Base-by-base conservation (phyloP, 2,888 invertebrate species). In the Meghimatium bilineatum region DNA sequence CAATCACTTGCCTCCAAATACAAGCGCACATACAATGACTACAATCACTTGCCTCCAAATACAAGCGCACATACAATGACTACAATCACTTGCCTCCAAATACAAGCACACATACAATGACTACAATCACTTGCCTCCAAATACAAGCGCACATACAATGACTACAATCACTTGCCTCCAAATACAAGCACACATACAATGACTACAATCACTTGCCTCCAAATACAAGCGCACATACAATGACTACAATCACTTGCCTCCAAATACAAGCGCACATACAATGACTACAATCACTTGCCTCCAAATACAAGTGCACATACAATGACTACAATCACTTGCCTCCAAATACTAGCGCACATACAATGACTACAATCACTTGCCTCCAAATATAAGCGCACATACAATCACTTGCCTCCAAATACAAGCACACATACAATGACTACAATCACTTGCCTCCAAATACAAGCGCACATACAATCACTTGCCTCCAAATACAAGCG, bases 311-410 rank as follows among this genome's bases (percentile, higher is more conserved):
- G 95, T 34, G 96, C 95, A 86, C 96, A 95, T 44, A 12, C 44
- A 5, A 44, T 44, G 6, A 8, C 44, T 12, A 44, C 5, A 44
- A 71, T 6, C 36, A 34, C 87, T 87, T 83, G 93, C 93, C 92
- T 86, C 97, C 97, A 94, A 96, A 96, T 91, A 96, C 96, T 75
- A 97, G 95, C 34, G 96, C 95, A 86, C 96, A 95, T 44, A 12
- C 44, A 5, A 44, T 44, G 6, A 8, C 44, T 12, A 44, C 5
- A 44, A 71, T 6, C 36, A 34, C 87, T 87, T 83, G 93, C 93
- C 92, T 86, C 97, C 97, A 94, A 96, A 96, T 91, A 96, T 96
- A 76, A 97, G 95, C 34, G 96, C 95, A 86, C 96, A 95, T n/a
- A n/a, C n/a, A n/a, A n/a, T n/a, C n/a, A n/a, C n/a, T n/a, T n/a